Base-by-base conservation (phyloP, 2,113 vertebrate species). In the Cynocephalus volans region DNA sequence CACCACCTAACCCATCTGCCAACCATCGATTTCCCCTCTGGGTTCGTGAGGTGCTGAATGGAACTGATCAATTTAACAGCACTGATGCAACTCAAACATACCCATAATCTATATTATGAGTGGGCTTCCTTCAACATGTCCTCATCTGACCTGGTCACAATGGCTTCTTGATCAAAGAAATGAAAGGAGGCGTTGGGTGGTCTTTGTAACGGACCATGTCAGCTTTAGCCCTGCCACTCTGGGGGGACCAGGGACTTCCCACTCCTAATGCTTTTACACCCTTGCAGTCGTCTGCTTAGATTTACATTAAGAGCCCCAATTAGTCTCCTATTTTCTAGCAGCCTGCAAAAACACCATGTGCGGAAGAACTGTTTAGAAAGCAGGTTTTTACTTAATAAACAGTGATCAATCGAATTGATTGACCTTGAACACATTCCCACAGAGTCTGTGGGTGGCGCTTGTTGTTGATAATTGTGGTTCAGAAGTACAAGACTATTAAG, bases 381-480 rank as follows among this genome's bases (percentile, higher is more conserved):
- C 97, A 97, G 98, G 98, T 96, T 99, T 98, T 99, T 98, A 98
- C 98, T 98, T 98, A 98, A 99, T 98, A 98, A 99, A 98, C 98
- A 98, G 95, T 95, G 98, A 98, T 99, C 98, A 98, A 98, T 99
- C 65, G 97, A 97, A 98, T 98, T 96, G 98, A 99, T 99, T 98
- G 98, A 96, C 97, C 98, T 96, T 97, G 98, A 98, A 97, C 97
- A 93, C 94, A 79, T 98, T 98, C 98, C 97, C n/a, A 45, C 87
- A 11, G 98, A 94, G 98, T 92, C 97, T 93, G 96, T 97, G 98
- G 96, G 97, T 97, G 98, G 96, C 67, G 65, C 96, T 80, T 89
- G 90, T 24, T 98, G 96, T 77, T 94, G 97, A 7, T 98, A 97
- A 98, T 97, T 98, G 98, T 79, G 88, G 93, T 95, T 98, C 97